Base-by-base conservation (phyloP, 2,888 invertebrate genomes). In the Caenorhabditis japonica region DNA sequence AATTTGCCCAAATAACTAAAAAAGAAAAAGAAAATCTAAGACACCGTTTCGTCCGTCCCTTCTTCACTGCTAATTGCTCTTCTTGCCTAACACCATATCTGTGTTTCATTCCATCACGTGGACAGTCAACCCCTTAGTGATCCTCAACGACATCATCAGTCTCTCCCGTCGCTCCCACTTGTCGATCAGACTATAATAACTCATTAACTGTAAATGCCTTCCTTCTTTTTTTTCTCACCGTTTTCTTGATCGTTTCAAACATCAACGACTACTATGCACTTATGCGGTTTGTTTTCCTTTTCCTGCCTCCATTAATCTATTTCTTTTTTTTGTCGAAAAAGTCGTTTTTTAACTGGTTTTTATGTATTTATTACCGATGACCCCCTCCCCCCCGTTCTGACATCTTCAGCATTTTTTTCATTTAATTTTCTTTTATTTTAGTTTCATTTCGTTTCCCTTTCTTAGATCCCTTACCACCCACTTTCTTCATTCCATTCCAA, bases 281-380 rank as follows among this genome's bases (percentile, higher is more conserved):
- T 43, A 38, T 38, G 23, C 43, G n/a, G n/a, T n/a, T n/a, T n/a
- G n/a, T n/a, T n/a, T n/a, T n/a, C n/a, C n/a, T n/a, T n/a, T 43
- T 21, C 43, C 4, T 43, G 13, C 21, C 19, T 23, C 19, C 41
- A 17, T 21, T 25, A 13, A 33, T 15, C 21, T 39, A 39, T 23
- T 36, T 30, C 27, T 15, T 38, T 38, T 13, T 12, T 13, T 41
- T 34, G 15, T 30, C 12, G 47, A 17, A 56, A 49, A 43, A 61
- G 52, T 44, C 52, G 56, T 55, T 30, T 39, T 62, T 36, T 49
- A 56, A 66, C 66, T 49, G 66, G 66, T 56, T 66, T n/a, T 56
- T 66, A 56, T 66, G 66, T 56, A 66, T 66, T 66, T 66, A 56
- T 56, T 56, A 56, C 55, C 66, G 51, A 66, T 66, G 66, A 66